A percentile compares a stretch with the other conserved stretches of the same genome.
phyloP scores from a whole-genome alignment of 2,797 vertebrate genomes.

The Notolabrus celidotus region DNA sequence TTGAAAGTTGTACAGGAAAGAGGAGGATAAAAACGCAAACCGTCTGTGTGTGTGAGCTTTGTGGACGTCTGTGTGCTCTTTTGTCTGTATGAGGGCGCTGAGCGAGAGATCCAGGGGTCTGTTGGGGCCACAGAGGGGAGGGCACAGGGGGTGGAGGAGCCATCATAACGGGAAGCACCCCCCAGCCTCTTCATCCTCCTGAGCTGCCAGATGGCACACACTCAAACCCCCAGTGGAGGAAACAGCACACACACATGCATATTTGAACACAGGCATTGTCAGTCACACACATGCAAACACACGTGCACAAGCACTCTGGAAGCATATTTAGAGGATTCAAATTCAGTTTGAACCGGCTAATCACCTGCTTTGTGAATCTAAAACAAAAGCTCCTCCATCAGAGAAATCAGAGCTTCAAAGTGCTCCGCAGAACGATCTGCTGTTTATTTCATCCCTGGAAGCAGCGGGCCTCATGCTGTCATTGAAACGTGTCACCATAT shows the following conservation, averaged over 20 bases:
- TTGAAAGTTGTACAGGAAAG: slow-evolving; percentile 17
- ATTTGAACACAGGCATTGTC: slow-evolving; percentile 52
- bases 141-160: slow-evolving; percentile 66
- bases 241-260: slow-evolving; percentile 46
- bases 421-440: not conserved
- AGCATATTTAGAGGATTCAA: slow-evolving; percentile 19
- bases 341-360: slow-evolving; percentile 31
- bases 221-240: slow-evolving; percentile 78
- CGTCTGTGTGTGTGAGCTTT: slow-evolving; percentile 9
- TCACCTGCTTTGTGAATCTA: slow-evolving; percentile 37
- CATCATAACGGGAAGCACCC: slow-evolving; percentile 73
- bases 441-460: slow-evolving; percentile 31
- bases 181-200: slow-evolving; percentile 68
- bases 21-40: slow-evolving; percentile 21
- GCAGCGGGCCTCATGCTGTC: slow-evolving; percentile 38
- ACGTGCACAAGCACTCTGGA: slow-evolving; percentile 23
- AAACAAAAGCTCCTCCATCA: slow-evolving; percentile 21
- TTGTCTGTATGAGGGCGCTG: not conserved
- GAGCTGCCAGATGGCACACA: slow-evolving; percentile 82
- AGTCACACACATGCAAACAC: slow-evolving; percentile 31
- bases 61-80: not conserved
- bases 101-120: slow-evolving; percentile 42
- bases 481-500: slow-evolving; percentile 60
- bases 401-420: slow-evolving; percentile 34
- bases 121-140: slow-evolving; percentile 53